Conservation (phyloP, 2,113 vertebrate genomes). For the Balaeniceps rex region DNA sequence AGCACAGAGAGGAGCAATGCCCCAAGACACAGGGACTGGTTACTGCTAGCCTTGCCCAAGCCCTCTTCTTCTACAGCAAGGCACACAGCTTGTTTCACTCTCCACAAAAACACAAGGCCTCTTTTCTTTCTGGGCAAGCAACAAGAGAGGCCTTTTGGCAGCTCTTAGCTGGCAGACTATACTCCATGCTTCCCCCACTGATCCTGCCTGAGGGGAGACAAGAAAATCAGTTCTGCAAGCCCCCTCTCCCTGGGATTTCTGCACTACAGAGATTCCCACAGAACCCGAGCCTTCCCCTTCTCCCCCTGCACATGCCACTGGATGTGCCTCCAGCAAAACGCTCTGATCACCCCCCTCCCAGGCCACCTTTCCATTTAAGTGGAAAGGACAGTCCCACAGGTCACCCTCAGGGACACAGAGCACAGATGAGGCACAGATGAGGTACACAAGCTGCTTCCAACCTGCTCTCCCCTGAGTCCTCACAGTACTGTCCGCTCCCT, state of each 20-base stretch:
- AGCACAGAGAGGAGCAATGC: background rate
- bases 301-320: background rate
- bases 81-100: background rate
- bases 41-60: background rate
- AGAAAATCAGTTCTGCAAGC: background rate
- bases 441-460: background rate
- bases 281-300: background rate
- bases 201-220: background rate
- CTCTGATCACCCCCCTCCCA: background rate
- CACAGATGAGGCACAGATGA: background rate
- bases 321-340: background rate
- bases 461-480: background rate
- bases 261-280: background rate
- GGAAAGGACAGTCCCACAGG: background rate
- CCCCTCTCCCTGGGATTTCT: background rate
- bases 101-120: background rate
- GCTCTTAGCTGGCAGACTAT: background rate
- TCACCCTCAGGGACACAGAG: background rate
- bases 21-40: background rate
- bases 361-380: background rate
- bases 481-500: background rate
- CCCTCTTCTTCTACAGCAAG: background rate
- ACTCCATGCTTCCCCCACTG: background rate
- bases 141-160: background rate
- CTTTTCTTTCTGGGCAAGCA: background rate